phyloP scores from a whole-genome alignment of 2,113 vertebrate species.

The Lasiurus cinereus region DNA sequence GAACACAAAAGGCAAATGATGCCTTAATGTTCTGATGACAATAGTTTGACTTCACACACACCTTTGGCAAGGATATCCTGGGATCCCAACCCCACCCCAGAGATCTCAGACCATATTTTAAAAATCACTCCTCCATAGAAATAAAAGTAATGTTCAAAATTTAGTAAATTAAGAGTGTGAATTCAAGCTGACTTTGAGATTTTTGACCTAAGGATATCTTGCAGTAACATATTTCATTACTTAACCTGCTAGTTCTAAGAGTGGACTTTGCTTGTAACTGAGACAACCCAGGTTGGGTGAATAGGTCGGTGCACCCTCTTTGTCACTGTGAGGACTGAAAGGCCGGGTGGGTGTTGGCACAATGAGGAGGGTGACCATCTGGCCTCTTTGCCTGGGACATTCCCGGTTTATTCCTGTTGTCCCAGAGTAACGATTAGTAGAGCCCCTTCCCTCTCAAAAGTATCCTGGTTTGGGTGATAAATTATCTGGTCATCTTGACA shows the following conservation, averaged over 20 bases:
- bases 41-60: background rate
- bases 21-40: background rate
- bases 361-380: background rate
- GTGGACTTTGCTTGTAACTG: background rate
- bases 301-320: background rate
- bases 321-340: background rate
- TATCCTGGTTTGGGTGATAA: background rate
- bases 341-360: background rate
- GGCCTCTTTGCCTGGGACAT: background rate
- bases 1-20: background rate
- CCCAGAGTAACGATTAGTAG: background rate
- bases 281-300: background rate
- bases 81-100: background rate
- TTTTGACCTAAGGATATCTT: conserved; percentile 26
- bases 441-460: conserved; percentile 5
- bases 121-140: background rate
- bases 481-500: background rate
- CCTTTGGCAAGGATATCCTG: background rate
- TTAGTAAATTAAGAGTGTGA: background rate
- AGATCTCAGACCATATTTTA: background rate
- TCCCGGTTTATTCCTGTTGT: background rate
- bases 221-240: background rate
- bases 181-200: conserved; percentile 14
- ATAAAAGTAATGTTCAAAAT: conserved; percentile 28
- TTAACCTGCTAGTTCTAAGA: background rate